Evolutionary conservation across 2,113 vertebrate species (phyloP).

Genomic region (Tupaia tana): DNA sequence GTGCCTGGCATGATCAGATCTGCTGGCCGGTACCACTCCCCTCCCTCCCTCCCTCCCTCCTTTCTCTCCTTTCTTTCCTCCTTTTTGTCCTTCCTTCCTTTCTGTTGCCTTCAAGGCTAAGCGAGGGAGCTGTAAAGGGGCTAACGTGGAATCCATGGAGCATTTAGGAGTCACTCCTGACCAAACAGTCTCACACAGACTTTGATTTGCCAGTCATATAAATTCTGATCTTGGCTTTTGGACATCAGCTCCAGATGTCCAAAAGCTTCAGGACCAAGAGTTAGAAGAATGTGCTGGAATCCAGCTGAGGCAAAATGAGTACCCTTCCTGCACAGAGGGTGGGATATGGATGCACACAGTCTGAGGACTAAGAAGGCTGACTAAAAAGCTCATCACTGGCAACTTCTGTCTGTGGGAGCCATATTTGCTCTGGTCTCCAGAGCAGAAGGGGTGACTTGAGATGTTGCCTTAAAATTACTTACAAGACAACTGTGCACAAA

Average conservation of each 20-base stretch:
- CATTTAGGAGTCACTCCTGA: not conserved
- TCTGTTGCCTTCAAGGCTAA: not conserved
- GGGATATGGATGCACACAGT: accelerated
- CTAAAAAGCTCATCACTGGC: accelerated
- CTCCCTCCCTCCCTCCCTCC: accelerated
- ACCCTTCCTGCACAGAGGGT: accelerated
- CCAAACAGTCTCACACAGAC: accelerated
- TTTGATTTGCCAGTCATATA: too few relatives aligned
- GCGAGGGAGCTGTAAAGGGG: not conserved
- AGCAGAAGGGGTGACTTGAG: not conserved
- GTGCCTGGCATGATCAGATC: accelerated
- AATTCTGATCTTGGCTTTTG: not conserved
- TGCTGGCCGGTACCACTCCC: accelerated
- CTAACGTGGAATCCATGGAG: not conserved
- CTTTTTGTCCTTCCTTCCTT: too few relatives aligned
- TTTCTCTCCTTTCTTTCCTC: not conserved
- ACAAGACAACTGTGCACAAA: accelerated
- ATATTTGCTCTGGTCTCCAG: too few relatives aligned
- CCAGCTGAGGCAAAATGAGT: accelerated
- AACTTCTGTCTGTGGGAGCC: not conserved
- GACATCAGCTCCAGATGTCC: too few relatives aligned
- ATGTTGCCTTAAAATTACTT: accelerated
- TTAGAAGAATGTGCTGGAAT: accelerated
- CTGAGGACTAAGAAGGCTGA: not conserved
- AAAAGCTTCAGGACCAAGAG: accelerated